Evolutionary conservation across 53 echinoderm and acorn worm genomes (phyloP).

Genomic region (Apostichopus leukothele): DNA sequence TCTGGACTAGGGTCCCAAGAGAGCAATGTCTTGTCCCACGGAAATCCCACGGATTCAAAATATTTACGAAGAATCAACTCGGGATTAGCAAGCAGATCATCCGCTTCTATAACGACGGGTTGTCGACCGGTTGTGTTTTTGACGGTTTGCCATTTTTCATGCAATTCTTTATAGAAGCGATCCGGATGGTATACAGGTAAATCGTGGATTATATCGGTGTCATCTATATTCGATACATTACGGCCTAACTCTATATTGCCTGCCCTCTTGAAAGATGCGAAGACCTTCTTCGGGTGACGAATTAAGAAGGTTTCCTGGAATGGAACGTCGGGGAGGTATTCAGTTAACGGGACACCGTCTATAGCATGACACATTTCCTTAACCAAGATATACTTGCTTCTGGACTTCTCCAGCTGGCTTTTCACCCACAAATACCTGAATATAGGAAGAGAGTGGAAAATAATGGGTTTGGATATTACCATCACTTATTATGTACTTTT

Average conservation of each 20-base stretch:
- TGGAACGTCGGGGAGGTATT: neutral
- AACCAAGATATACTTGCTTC: neutral
- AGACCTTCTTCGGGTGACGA: neutral
- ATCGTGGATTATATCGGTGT: neutral
- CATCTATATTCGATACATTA: too few relatives aligned
- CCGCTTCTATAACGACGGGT: neutral
- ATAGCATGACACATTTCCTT: neutral
- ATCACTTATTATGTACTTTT: too few relatives aligned
- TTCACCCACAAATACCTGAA: constrained; percentile 17
- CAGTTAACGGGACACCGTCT: neutral
- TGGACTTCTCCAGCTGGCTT: neutral
- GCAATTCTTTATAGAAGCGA: neutral
- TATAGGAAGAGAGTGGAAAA: too few relatives aligned
- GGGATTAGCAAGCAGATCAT: neutral
- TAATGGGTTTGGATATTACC: too few relatives aligned
- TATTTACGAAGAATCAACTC: neutral
- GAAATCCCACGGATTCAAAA: neutral
- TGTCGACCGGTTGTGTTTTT: neutral
- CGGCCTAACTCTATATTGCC: neutral
- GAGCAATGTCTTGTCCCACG: neutral
- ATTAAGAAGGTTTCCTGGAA: constrained; percentile 1
- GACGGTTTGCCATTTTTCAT: neutral
- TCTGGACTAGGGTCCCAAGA: constrained; percentile 8
- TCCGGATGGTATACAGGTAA: neutral
- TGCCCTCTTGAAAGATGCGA: constrained; percentile 18